A percentile compares a stretch with the other conserved stretches of the same genome.
Conservation (phyloP, 2,888 invertebrate species). For the Euplexia lucipara region DNA sequence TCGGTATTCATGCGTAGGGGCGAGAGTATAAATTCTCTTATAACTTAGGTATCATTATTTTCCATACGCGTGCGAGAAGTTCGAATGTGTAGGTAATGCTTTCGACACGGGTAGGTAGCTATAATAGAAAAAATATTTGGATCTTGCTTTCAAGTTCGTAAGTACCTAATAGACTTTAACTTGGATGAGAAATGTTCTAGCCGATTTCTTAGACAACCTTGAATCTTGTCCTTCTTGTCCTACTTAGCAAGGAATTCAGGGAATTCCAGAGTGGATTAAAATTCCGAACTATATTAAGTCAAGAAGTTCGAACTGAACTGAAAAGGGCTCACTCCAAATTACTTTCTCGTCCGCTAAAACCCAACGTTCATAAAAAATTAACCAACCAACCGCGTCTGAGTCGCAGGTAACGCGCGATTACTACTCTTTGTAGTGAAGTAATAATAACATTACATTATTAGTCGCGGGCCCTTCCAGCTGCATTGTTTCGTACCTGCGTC, state of each 20-base stretch:
- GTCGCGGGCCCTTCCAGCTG: conserved; percentile 54
- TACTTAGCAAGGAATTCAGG: conserved; percentile 11
- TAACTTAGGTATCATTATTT: conserved; percentile 65
- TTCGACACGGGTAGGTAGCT: conserved; percentile 10
- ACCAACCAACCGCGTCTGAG: conserved; percentile 1
- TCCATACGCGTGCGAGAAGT: conserved; percentile 47
- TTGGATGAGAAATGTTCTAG: neutral
- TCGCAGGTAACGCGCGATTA: conserved; percentile 50
- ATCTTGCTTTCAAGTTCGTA: conserved; percentile 8
- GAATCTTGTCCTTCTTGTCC: no score
- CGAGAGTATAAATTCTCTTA: conserved; percentile 63
- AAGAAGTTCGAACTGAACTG: neutral
- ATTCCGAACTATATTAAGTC: conserved; percentile 5
- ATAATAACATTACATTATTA: conserved; percentile 52
- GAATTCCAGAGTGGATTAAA: conserved; percentile 9
- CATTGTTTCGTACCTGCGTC: conserved; percentile 65
- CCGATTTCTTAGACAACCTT: conserved; percentile 21
- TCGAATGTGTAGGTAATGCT: no score
- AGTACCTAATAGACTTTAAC: conserved; percentile 7
- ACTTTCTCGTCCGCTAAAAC: conserved; percentile 15
- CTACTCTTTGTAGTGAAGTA: conserved; percentile 49
- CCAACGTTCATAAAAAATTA: conserved; percentile 14
- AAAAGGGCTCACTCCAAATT: conserved; percentile 11
- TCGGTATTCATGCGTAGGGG: conserved; percentile 69
- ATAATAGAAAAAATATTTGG: conserved; percentile 1